Conservation (phyloP, 2,888 invertebrate genomes). For the Agriopis aurantiaria region DNA sequence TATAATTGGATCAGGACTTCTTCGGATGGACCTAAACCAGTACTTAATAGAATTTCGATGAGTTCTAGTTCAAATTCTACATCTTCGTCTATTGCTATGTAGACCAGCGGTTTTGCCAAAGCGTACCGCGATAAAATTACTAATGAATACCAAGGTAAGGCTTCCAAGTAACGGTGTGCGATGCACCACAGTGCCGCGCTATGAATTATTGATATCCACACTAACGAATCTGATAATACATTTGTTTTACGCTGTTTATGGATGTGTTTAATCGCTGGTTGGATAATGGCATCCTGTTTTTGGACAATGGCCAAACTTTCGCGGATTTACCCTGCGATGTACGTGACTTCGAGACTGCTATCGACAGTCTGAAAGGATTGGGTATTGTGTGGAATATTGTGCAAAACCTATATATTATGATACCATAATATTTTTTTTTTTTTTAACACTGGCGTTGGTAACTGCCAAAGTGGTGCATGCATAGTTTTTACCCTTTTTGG, state of each 20-base stretch:
- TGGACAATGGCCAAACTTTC: constrained; percentile 54
- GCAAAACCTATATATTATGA: background rate
- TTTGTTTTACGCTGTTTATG: constrained; percentile 75
- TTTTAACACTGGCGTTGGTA: no score
- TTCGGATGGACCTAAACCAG: no score
- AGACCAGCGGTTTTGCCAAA: constrained; percentile 85
- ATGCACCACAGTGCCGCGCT: constrained; percentile 77
- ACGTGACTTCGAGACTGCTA: constrained; percentile 53
- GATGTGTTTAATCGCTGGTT: constrained; percentile 65
- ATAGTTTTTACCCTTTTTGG: no score
- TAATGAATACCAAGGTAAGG: constrained; percentile 78
- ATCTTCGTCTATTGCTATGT: constrained; percentile 69
- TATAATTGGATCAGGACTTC: no score
- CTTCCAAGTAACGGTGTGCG: constrained; percentile 84
- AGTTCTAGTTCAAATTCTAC: constrained; percentile 44
- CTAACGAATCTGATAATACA: constrained; percentile 81
- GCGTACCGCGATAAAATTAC: constrained; percentile 80
- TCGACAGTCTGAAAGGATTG: constrained; percentile 31
- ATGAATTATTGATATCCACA: constrained; percentile 82
- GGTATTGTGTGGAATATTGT: constrained; percentile 8
- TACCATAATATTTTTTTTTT: no score
- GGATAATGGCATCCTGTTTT: constrained; percentile 55
- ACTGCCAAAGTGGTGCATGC: no score
- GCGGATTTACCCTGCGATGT: constrained; percentile 52
- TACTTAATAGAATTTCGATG: no score